Conservation (phyloP, 1,140 invertebrate genomes). For the Plectrocnemia conspersa region DNA sequence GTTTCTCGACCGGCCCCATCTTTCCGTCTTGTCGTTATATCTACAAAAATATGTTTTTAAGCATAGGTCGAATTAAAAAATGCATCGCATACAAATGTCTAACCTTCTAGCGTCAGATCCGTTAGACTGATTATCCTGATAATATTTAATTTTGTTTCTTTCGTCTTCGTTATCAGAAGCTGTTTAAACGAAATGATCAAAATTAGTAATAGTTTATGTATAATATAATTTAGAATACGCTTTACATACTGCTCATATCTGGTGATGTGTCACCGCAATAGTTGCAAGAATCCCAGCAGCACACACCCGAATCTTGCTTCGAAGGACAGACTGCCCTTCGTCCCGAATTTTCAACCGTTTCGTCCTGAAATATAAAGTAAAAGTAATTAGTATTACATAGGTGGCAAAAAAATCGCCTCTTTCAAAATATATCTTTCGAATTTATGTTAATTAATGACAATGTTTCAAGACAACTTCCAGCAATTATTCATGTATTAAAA, state of each 20-base stretch:
- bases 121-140: conserved; percentile 9
- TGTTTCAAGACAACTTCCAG: too few relatives aligned
- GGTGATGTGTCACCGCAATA: conserved; percentile 38
- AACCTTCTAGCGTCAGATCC: conserved; percentile 1
- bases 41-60: too few relatives aligned
- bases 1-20: not conserved
- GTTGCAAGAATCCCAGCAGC: conserved; percentile 45
- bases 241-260: conserved; percentile 18
- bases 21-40: conserved; percentile 1
- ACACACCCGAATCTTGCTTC: conserved; percentile 50
- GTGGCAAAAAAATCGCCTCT: too few relatives aligned
- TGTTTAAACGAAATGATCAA: conserved; percentile 16
- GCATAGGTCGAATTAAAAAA: too few relatives aligned
- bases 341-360: conserved; percentile 27
- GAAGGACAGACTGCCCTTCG: conserved; percentile 40
- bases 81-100: too few relatives aligned
- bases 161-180: conserved; percentile 23
- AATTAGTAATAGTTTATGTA: too few relatives aligned
- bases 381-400: too few relatives aligned
- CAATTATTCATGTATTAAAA: too few relatives aligned
- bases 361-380: too few relatives aligned
- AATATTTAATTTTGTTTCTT: not conserved
- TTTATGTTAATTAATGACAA: too few relatives aligned
- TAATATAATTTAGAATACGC: conserved; percentile 2
- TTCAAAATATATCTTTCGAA: conserved; percentile 8